phyloP scores from a whole-genome alignment of 1,140 invertebrate genomes.

The Arion vulgaris region DNA sequence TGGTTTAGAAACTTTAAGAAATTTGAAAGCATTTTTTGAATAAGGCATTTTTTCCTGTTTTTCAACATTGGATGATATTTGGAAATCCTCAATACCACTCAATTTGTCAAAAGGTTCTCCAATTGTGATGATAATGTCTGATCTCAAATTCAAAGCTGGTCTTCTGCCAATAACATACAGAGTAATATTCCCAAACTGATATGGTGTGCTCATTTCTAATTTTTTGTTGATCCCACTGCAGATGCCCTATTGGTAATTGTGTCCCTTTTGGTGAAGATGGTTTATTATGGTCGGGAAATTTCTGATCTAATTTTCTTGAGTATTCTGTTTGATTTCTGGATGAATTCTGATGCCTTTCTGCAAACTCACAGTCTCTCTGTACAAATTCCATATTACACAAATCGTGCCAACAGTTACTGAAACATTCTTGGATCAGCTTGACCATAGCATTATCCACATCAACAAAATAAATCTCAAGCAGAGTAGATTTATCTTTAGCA shows the following conservation, averaged over 20 bases:
- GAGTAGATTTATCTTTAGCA: neutral
- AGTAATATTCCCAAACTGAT: constrained; percentile 1
- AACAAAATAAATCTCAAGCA: constrained; percentile 14
- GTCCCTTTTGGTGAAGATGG: neutral
- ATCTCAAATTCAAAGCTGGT: neutral
- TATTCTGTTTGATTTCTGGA: neutral
- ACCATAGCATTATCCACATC: constrained; percentile 12
- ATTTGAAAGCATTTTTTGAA: neutral
- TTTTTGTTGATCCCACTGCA: neutral
- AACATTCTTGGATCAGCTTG: neutral
- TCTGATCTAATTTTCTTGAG: neutral
- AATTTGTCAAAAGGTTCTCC: constrained; percentile 28
- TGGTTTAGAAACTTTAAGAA: neutral
- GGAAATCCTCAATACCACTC: neutral
- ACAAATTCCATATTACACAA: neutral
- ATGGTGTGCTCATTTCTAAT: neutral
- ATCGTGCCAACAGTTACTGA: neutral
- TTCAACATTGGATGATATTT: neutral
- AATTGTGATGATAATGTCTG: constrained; percentile 9
- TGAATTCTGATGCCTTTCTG: neutral
- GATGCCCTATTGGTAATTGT: neutral
- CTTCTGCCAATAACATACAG: neutral
- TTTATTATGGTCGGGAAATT: neutral
- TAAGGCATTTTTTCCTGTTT: neutral
- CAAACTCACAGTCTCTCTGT: neutral